Percentiles rank a stretch among this genome's conserved stretches.
phyloP scores from a whole-genome alignment of 2,888 invertebrate genomes.

The Cheilosia soror region DNA sequence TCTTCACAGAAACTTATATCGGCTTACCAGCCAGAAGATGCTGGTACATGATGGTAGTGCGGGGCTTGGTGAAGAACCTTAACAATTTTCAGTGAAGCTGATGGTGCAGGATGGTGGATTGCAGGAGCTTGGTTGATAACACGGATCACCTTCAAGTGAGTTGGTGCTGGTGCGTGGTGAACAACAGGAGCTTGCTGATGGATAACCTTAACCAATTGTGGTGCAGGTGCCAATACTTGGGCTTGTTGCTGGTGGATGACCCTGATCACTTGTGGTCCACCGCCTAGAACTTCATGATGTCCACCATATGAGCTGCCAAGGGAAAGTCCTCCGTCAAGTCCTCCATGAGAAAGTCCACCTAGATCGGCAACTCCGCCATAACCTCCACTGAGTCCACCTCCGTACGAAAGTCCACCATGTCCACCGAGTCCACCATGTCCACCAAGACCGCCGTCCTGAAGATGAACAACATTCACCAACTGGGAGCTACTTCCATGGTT shows the following conservation, averaged over 20 bases:
- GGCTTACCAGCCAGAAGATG: slow-evolving; percentile 27
- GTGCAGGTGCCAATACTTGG: background rate
- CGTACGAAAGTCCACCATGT: background rate
- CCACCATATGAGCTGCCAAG: background rate
- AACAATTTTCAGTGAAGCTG: slow-evolving; percentile 34
- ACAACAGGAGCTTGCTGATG: slow-evolving; percentile 38
- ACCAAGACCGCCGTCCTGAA: slow-evolving; percentile 4
- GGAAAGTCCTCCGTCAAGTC: background rate
- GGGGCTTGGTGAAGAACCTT: slow-evolving; percentile 41
- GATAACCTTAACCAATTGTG: slow-evolving; percentile 36
- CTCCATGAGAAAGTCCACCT: background rate
- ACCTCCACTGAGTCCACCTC: background rate
- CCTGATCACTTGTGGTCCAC: background rate
- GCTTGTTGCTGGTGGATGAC: slow-evolving; percentile 29
- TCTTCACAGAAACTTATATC: no score
- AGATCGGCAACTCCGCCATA: background rate
- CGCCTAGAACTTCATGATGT: background rate
- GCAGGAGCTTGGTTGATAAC: slow-evolving; percentile 31
- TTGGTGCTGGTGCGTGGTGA: slow-evolving; percentile 4
- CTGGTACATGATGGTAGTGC: slow-evolving; percentile 11
- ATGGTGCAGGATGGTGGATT: slow-evolving; percentile 36
- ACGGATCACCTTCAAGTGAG: slow-evolving; percentile 11
- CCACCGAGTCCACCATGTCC: background rate
- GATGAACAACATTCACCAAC: slow-evolving; percentile 13
- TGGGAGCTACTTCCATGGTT: background rate